Base-by-base conservation (phyloP, 2,113 vertebrate genomes). In the Herpetotheres cachinnans region DNA sequence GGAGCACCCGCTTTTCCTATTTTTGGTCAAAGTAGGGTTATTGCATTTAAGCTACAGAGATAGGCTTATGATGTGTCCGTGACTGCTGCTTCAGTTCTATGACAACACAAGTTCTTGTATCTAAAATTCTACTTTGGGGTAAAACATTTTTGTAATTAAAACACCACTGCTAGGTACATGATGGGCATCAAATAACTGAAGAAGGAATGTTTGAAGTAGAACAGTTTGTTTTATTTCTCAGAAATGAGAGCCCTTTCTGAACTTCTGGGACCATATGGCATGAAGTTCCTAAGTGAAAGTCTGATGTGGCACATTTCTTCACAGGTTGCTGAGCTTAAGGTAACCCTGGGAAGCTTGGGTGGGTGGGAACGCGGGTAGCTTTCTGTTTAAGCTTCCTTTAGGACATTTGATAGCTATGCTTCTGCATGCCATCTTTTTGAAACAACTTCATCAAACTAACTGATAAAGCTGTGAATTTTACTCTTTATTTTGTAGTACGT, bases 231-330 rank as follows among this genome's bases (percentile, higher is more conserved):
- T 96, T 84, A 5, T 98, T 96, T 74, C 61, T 92, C 97, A 99
- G 99, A 99, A 98, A 99, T 99, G 99, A 99, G 99, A 58, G 99
- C 99, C 0, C 98, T 99, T 79, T 99, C 99, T 3, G 99, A 99
- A 97, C 99, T 99, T n/a, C 95, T 99, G 97, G 99, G 99, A 70
- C 99, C 99, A 4, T 99, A 99, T 49, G 99, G 99, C 32, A 99
- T 99, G 99, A 99, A 99, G 98, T 99, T 99, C 92, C 98, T 99
- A 30, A 99, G 99, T 63, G 99, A 99, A 98, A 99, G 99, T 96
- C 98, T 99, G 87, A 99, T 99, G 99, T 99, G 99, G 99, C 99
- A 99, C 98, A 99, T 99, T 97, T 99, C 99, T 26, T 99, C 99
- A 38, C 99, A 99, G 89, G 99, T 99, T 91, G 99, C 99, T 80